Percentiles rank a stretch among this genome's conserved stretches.
phyloP scores from a whole-genome alignment of 2,113 vertebrate species.

The Rhinolophus ferrumequinum region DNA sequence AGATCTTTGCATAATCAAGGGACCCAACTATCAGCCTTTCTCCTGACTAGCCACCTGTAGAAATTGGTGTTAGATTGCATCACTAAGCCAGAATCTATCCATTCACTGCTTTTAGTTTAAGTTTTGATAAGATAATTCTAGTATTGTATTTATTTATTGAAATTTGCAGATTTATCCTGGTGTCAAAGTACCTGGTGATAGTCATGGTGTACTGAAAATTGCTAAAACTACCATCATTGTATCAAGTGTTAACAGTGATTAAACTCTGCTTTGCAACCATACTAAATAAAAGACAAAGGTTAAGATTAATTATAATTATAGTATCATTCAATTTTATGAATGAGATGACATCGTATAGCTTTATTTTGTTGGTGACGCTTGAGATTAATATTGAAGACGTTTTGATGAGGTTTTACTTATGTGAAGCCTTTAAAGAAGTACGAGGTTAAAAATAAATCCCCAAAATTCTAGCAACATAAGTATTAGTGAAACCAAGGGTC shows the following conservation, averaged over 20 bases:
- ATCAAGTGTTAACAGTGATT: neutral
- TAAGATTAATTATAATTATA: neutral
- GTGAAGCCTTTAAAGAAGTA: neutral
- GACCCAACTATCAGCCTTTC: neutral
- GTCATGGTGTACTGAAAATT: conserved; percentile 23
- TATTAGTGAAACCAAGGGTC: neutral
- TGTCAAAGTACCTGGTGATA: neutral
- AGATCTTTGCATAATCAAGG: neutral
- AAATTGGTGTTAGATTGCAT: neutral
- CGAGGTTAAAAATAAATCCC: neutral
- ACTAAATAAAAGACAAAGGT: conserved; percentile 39
- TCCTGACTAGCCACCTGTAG: neutral
- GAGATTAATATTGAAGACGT: neutral
- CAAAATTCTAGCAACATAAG: neutral
- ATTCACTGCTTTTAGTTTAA: neutral
- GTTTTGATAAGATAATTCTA: neutral
- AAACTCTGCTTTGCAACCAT: neutral
- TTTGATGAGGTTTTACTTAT: neutral
- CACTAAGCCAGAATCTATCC: neutral
- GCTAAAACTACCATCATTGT: neutral
- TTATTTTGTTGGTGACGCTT: conserved; percentile 46
- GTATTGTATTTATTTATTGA: neutral
- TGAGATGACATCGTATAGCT: neutral
- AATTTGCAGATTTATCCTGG: neutral
- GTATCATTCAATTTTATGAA: neutral